phyloP scores from a whole-genome alignment of 2,113 vertebrate genomes.

The Bungarus multicinctus region DNA sequence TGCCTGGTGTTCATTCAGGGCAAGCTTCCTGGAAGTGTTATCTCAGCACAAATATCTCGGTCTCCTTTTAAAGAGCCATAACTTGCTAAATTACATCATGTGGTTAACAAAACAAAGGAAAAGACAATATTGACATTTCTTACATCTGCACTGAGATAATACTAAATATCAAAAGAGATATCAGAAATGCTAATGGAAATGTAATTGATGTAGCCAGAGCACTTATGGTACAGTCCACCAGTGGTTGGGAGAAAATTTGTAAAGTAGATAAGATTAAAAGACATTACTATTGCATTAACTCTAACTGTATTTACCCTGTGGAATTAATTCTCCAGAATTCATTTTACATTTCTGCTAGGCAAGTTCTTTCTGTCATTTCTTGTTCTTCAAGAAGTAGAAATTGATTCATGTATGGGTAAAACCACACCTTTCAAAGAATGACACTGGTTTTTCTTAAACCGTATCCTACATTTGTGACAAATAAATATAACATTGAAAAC shows the following conservation, averaged over 20 bases:
- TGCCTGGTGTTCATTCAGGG: slow-evolving; percentile 37
- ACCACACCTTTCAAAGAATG: accelerated
- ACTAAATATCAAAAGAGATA: slow-evolving; percentile 35
- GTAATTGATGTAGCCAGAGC: slow-evolving; percentile 60
- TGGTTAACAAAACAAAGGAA: slow-evolving; percentile 54
- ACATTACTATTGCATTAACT: slow-evolving; percentile 49
- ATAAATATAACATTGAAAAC: neutral
- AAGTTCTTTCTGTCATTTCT: neutral
- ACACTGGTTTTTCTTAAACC: neutral
- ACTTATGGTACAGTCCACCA: slow-evolving; percentile 24
- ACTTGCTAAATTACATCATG: slow-evolving; percentile 13
- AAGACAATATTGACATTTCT: slow-evolving; percentile 55
- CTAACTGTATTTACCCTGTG: slow-evolving; percentile 36
- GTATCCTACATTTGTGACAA: neutral
- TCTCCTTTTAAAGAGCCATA: neutral
- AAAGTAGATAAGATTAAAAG: slow-evolving; percentile 57
- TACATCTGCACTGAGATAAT: slow-evolving; percentile 40
- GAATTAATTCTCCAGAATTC: neutral
- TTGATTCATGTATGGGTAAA: neutral
- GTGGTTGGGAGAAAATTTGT: slow-evolving; percentile 31
- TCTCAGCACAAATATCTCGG: slow-evolving; percentile 47
- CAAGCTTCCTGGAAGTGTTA: slow-evolving; percentile 49
- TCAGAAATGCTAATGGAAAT: slow-evolving; percentile 60
- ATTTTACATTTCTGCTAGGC: slow-evolving; percentile 8
- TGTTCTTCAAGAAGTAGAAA: neutral